phyloP scores from a whole-genome alignment of 2,888 invertebrate species.

The Cataglyphis cursor region DNA sequence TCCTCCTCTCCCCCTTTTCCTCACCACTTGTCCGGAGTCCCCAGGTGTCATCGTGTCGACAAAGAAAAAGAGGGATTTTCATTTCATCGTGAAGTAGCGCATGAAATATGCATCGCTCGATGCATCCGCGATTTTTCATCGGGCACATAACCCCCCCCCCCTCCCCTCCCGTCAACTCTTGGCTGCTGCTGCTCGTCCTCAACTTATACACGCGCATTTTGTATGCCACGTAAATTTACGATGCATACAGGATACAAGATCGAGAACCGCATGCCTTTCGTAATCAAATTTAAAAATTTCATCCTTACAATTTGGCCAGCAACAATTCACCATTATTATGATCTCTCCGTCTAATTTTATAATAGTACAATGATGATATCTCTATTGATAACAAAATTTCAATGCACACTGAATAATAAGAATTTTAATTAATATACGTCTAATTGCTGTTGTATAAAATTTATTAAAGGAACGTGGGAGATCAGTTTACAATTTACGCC shows the following conservation, averaged over 20 bases:
- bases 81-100: constrained; percentile 74
- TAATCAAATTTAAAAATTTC: constrained; percentile 12
- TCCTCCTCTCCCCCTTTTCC: neutral
- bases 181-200: constrained; percentile 27
- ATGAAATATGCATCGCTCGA: constrained; percentile 79
- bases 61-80: constrained; percentile 69
- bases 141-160: constrained; percentile 45
- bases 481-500: neutral
- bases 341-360: neutral
- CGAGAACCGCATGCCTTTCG: neutral
- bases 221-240: constrained; percentile 44
- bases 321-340: neutral
- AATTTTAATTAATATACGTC: neutral
- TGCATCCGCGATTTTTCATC: constrained; percentile 77
- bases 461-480: neutral
- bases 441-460: neutral
- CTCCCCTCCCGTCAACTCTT: neutral
- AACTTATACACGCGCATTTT: constrained; percentile 46
- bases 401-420: neutral
- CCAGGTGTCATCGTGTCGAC: constrained; percentile 33
- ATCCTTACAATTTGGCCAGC: neutral
- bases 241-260: constrained; percentile 23
- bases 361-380: neutral
- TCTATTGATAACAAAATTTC: neutral
- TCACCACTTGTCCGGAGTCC: neutral